phyloP scores from a whole-genome alignment of 2,888 invertebrate species.

The Autographa pulchrina region DNA sequence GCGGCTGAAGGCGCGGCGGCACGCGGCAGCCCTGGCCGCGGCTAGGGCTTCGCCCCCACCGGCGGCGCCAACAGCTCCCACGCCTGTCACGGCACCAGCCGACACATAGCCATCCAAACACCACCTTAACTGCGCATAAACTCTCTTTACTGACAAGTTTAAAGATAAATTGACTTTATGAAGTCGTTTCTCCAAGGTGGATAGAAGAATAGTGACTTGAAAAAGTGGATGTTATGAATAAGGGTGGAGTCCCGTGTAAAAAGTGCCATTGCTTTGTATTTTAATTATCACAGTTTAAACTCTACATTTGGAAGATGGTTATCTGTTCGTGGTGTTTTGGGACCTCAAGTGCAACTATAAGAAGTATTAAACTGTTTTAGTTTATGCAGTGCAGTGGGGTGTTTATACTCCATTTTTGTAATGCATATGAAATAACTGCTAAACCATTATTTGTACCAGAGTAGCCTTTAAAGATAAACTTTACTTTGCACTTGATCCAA shows the following conservation, averaged over 20 bases:
- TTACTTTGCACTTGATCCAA: neutral
- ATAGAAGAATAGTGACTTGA: neutral
- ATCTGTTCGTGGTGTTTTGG: neutral
- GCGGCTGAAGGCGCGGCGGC: conserved; percentile 97
- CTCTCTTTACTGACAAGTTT: neutral
- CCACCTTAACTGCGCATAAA: conserved; percentile 1
- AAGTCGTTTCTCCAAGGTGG: neutral
- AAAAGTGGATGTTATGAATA: neutral
- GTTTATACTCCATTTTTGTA: too few relatives aligned
- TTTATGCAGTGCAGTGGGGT: too few relatives aligned
- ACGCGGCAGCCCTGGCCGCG: conserved; percentile 95
- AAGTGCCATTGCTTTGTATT: neutral
- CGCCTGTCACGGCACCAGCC: conserved; percentile 68
- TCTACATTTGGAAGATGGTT: neutral
- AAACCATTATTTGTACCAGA: too few relatives aligned
- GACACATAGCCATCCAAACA: conserved; percentile 75
- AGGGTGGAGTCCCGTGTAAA: neutral
- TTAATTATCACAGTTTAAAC: neutral
- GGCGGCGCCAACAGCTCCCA: conserved; percentile 61
- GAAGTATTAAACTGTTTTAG: too few relatives aligned
- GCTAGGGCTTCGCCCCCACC: conserved; percentile 80
- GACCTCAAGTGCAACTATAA: too few relatives aligned
- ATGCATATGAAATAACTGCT: too few relatives aligned
- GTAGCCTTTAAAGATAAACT: too few relatives aligned
- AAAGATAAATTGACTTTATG: neutral